Evolutionary conservation across 2,888 invertebrate species (phyloP), one percentile per base, ranked within the genome.

Genomic region (Orthosia incerta): DNA sequence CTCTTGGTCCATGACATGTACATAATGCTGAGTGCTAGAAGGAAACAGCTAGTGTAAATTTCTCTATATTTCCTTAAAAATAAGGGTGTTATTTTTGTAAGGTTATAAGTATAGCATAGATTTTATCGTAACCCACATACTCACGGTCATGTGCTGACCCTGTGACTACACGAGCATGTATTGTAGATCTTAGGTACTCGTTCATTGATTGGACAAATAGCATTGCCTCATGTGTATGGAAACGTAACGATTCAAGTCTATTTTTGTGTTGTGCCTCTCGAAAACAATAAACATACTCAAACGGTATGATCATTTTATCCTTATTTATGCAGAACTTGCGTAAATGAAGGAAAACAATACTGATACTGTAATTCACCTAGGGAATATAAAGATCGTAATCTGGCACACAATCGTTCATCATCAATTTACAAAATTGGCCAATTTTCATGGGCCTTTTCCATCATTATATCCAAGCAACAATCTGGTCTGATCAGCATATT

Each of bases 121-220:
- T 66, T 71, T 31, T 61, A 60, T 66, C 55, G 55, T 79, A 55
- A 79, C 62, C 51, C 26, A 65, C 56, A 55, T 74, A 61, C 18
- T 56, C 57, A 60, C 23, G 83, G 69, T 15, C 74, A 70, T 56
- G 39, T 56, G 31, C 50, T 70, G 63, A 70, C 70, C 75, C 66
- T 70, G 83, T 15, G 16, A 9, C 51, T 60, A 31, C 48, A 26
- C 48, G 45, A 61, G 16, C 45, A 48, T 63, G 23, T 64, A 62
- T 63, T 73, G 56, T 67, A 66, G 59, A 50, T 74, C 39, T 51
- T 66, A 74, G 16, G 51, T 51, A 68, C 23, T 18, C 23, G 64
- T 48, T 63, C 45, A 82, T 61, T 79, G 63, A 45, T 80, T 62
- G 51, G 31, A 60, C 55, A 66, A 69, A 74, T 51, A 62, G 23